Conservation (phyloP, 1,140 invertebrate genomes). For the Eubasilissa regina region DNA sequence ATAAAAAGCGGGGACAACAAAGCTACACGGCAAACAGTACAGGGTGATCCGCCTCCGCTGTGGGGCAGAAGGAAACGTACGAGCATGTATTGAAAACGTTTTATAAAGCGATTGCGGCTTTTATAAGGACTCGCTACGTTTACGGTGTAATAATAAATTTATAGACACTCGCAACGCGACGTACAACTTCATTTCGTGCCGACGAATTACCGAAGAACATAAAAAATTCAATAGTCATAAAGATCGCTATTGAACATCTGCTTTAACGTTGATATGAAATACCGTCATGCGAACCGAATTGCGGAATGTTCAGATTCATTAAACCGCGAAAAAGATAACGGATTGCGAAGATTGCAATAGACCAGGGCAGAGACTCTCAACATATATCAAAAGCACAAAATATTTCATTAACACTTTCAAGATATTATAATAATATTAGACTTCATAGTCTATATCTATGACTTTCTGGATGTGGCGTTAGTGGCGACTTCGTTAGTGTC, state of each 20-base stretch:
- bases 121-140: slow-evolving; percentile 2
- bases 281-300: background rate
- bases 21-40: background rate
- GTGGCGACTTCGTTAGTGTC: no score
- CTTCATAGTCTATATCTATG: no score
- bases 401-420: no score
- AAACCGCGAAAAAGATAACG: background rate
- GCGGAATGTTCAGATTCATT: background rate
- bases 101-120: slow-evolving; percentile 5
- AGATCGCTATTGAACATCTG: slow-evolving; percentile 9
- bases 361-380: no score
- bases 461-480: no score
- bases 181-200: background rate
- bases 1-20: background rate
- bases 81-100: slow-evolving; percentile 4
- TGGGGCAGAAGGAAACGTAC: background rate
- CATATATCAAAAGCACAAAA: no score
- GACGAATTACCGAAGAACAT: slow-evolving; percentile 1
- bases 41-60: background rate
- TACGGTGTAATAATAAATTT: background rate
- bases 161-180: slow-evolving; percentile 2
- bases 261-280: background rate
- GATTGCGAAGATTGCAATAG: no score
- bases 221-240: slow-evolving; percentile 20
- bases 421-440: no score